A percentile compares a stretch with the other conserved stretches of the same genome.
Conservation (phyloP, 2,797 vertebrate species). For the Semaprochilodus insignis region DNA sequence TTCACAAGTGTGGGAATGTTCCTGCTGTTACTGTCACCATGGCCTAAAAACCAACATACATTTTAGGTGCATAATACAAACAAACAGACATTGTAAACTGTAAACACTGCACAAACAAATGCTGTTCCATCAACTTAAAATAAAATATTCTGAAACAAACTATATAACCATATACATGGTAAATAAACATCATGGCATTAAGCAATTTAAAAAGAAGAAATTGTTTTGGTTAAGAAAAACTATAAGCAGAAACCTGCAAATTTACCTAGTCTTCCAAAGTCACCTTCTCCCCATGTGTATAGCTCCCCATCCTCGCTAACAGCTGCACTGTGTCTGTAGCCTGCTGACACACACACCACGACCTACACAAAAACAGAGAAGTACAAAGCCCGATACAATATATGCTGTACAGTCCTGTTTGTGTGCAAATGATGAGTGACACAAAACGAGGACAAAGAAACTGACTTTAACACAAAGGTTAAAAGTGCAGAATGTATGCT, state of each 20-base stretch:
- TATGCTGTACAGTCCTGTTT: not conserved
- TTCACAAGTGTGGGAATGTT: conserved; percentile 86
- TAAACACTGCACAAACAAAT: not conserved
- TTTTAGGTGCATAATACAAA: not conserved
- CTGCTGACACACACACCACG: conserved; percentile 85
- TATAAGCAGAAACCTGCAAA: not conserved
- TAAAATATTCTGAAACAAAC: no score
- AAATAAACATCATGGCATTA: not conserved
- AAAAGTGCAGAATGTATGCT: no score
- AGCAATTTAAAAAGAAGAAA: no score
- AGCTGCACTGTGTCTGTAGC: conserved; percentile 85
- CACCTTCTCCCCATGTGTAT: conserved; percentile 86
- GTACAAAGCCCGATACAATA: conserved; percentile 1
- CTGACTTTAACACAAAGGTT: no score
- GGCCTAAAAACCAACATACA: conserved; percentile 67
- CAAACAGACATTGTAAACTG: conserved; percentile 12
- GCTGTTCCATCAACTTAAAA: not conserved
- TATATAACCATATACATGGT: not conserved
- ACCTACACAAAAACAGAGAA: conserved; percentile 69
- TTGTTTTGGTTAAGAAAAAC: not conserved
- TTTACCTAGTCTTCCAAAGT: conserved; percentile 84
- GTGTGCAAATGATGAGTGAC: not conserved
- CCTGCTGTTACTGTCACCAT: conserved; percentile 85
- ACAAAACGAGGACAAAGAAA: not conserved
- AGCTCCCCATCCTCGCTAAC: conserved; percentile 85